Base-by-base conservation (phyloP, 2,113 vertebrate species). In the Periophthalmus modestus region DNA sequence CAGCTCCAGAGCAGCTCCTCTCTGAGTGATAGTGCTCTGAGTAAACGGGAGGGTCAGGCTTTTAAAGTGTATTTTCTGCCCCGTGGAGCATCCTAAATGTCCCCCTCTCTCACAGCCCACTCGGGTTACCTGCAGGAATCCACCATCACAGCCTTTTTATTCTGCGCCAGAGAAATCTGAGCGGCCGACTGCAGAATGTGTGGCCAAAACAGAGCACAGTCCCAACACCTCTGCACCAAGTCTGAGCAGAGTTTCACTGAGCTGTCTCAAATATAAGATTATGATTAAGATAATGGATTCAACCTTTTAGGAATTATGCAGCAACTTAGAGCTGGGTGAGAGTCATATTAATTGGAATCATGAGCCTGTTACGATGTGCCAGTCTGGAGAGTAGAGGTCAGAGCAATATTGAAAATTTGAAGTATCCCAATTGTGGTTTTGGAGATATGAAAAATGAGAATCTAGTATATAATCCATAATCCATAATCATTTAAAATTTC, bases 101-200 rank as follows among this genome's bases (percentile, higher is more conserved):
- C 90, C 85, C 75, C 47, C 82, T 84, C 85, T 91, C 92, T 94
- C 92, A 92, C 80, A 82, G 80, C 85, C 85, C 80, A 82, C 89
- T 94, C 78, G 87, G 83, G 89, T 94, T 94, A 91, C 93, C 85
- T 73, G 63, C 19, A 92, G 88, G 92, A 93, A 92, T 92, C 85
- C 85, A 61, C 82, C 67, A 79, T 92, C 90, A 93, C 91, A 85
- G 81, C 86, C 87, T 92, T 92, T 92, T 92, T 94, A 92, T 91
- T 88, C 86, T 11, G 34, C 10, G 34, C 62, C 62, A 39, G 19
- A 19, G 62, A 39, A 43, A 65, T 18, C 34, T 34, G 62, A 65
- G 62, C 62, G 19, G 16, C 18, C 12, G 23, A 14, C 33, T 33
- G 33, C 55, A 36, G 33, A 61, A 36, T 36, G 61, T 36, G 61